Base-by-base conservation (phyloP, 2,113 vertebrate species). In the Regulus satrapa region DNA sequence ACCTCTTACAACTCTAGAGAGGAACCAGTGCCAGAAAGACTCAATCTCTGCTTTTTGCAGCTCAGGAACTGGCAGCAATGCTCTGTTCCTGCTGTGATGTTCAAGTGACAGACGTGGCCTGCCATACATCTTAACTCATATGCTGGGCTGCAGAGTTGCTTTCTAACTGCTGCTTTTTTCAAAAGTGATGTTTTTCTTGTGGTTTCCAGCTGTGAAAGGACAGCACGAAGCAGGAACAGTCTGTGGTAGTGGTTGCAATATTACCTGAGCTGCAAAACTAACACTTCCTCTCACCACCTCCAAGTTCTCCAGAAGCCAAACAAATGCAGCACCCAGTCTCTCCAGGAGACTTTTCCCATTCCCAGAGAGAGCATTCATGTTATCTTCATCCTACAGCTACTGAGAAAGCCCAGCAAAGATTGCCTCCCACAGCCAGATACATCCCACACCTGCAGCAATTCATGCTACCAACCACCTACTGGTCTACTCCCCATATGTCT, bases 371-470 rank as follows among this genome's bases (percentile, higher is more conserved):
- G 68, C 19, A 55, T 56, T 62, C 34, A 86, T 88, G 58, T 85
- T 88, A 32, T 90, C 88, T 83, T 69, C 78, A 71, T 91, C 75
- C 89, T 85, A 81, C 92, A 63, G 68, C 81, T 87, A 91, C 43
- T 29, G 58, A 91, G 56, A 21, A 91, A 92, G 51, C 79, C 63
- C 51, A 55, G 88, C 68, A 74, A 95, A 90, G 79, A 91, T 91
- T 85, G 43, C 36, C 52, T 92, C 91, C 94, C 83, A 84, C 94
- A 71, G 43, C 40, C 24, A 51, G 32, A 90, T 63, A 84, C 91
- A 87, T 84, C 96, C 95, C 73, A 95, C 94, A 92, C 91, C 95
- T 95, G 73, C 12, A 78, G 84, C 73, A 91, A 14, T 46, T 91
- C 94, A 74, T 49, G 80, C 49, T 89, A 89, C 72, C 79, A 87